These are phyloP conservation scores for Cettia cetti DNA, from an alignment of 2,113 vertebrate genomes.

Conservation along the genomic window DNA sequence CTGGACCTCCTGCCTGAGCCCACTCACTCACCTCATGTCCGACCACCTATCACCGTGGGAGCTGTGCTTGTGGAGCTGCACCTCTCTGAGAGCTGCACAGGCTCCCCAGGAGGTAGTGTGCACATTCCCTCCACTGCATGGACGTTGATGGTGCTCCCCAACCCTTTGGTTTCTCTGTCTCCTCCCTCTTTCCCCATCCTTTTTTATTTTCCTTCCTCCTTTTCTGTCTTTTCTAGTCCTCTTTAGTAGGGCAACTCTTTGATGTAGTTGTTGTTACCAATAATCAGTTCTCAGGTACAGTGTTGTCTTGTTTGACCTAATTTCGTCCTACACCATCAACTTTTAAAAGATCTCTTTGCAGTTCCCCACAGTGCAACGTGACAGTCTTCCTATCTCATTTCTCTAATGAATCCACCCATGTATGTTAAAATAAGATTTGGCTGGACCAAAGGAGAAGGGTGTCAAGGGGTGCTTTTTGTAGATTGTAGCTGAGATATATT, in stretches of 20 bases:
- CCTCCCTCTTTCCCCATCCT: too few species aligned
- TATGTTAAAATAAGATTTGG: not conserved
- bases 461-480: not conserved
- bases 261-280: too few species aligned
- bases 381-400: not conserved
- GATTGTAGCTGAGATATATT: not conserved
- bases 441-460: not conserved
- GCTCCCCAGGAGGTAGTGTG: rapidly evolving
- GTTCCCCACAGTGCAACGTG: not conserved
- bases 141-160: rapidly evolving
- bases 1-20: not conserved
- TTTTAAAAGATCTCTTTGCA: rapidly evolving
- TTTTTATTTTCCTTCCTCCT: not conserved
- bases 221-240: not conserved
- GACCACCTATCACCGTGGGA: rapidly evolving
- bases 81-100: not conserved
- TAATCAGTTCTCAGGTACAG: not conserved
- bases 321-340: not conserved
- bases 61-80: not conserved
- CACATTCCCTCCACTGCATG: rapidly evolving
- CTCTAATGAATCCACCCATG: not conserved
- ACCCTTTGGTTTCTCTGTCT: not conserved
- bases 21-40: rapidly evolving
- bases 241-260: not conserved
- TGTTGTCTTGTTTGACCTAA: not conserved